Conservation (phyloP, 2,797 vertebrate genomes). For the Chloroceryle inda region DNA sequence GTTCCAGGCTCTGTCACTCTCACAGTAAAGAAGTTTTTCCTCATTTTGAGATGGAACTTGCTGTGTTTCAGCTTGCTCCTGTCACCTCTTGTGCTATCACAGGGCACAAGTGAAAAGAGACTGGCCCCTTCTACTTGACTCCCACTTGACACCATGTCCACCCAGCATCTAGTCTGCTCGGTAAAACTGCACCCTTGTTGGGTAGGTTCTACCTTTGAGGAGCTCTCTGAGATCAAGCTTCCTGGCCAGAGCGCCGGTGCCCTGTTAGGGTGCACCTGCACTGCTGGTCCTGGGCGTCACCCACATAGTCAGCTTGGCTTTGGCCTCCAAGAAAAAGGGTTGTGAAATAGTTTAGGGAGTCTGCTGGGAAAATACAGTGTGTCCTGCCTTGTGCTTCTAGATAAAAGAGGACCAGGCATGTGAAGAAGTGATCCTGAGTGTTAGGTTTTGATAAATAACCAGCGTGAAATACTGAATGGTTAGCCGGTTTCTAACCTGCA, state of each 20-base stretch:
- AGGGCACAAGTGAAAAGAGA: no score
- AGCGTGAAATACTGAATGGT: not conserved
- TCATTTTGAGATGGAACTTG: no score
- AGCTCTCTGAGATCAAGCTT: not conserved
- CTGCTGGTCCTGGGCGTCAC: not conserved
- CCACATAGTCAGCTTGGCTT: not conserved
- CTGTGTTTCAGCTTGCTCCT: no score
- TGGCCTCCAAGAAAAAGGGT: not conserved
- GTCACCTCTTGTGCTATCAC: no score
- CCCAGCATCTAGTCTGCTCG: not conserved
- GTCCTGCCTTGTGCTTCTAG: not conserved
- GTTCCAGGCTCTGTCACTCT: no score
- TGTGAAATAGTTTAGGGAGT: slow-evolving; percentile 30
- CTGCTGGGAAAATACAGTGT: not conserved
- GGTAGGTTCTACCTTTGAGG: not conserved
- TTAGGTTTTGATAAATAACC: not conserved
- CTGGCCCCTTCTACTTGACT: no score
- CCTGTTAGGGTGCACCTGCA: not conserved
- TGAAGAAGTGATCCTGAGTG: not conserved
- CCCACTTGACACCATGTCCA: no score
- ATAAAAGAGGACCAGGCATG: not conserved
- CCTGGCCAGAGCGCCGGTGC: not conserved
- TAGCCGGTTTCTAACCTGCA: not conserved
- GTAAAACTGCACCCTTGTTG: not conserved
- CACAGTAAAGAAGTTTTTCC: no score